Conservation (phyloP, 23 tunicate species). For the Oikopleura vanhoeffeni region DNA sequence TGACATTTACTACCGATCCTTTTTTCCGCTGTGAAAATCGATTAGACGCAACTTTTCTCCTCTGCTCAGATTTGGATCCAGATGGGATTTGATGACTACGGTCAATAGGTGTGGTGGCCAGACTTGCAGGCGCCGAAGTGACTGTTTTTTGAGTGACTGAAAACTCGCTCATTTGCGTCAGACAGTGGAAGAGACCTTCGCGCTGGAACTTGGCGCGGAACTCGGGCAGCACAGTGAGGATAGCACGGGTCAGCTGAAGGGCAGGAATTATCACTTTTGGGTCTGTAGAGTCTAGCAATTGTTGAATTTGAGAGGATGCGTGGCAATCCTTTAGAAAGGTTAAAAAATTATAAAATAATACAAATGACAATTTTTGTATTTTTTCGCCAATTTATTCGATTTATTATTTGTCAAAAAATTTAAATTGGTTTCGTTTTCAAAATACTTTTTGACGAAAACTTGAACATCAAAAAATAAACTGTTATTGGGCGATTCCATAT, state of each 20-base stretch:
- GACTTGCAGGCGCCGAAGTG: neutral
- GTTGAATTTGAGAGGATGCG: neutral
- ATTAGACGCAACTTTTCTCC: neutral
- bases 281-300: neutral
- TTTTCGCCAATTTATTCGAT: too few relatives aligned
- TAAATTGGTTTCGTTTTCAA: too few relatives aligned
- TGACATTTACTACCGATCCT: too few relatives aligned
- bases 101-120: slow-evolving; percentile 6
- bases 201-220: slow-evolving; percentile 12
- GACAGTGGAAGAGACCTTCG: neutral
- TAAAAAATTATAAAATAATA: too few relatives aligned
- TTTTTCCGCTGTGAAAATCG: neutral
- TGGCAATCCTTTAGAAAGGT: neutral
- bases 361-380: too few relatives aligned
- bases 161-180: slow-evolving; percentile 12
- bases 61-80: neutral
- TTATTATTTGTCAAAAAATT: too few relatives aligned
- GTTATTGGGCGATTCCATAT: too few relatives aligned
- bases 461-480: too few relatives aligned
- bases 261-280: neutral
- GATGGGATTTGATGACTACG: neutral
- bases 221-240: neutral
- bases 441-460: too few relatives aligned
- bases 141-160: neutral
- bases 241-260: neutral